Base-by-base conservation (phyloP, 2,113 vertebrate genomes). In the Xiphophorus maculatus region DNA sequence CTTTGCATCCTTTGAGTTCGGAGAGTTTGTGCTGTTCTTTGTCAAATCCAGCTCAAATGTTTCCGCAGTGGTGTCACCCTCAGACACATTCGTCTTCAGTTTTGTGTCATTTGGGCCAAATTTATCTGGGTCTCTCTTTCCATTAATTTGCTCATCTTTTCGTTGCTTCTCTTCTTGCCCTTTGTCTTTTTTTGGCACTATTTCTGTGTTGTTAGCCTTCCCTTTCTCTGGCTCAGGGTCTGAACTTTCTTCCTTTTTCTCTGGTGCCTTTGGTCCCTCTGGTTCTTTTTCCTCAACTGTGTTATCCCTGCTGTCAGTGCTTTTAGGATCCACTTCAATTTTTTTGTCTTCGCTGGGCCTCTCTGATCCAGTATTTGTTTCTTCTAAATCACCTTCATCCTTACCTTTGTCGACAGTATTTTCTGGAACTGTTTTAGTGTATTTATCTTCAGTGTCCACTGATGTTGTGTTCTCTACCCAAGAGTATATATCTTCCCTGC, bases 81-180 rank as follows among this genome's bases (percentile, higher is more conserved):
- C 87, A 11, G 81, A 42, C 68, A 65, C 44, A 8, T 69, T 79
- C 1, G 64, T 77, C 61, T 28, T 79, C 66, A 84, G 30, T 64
- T 93, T 92, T 63, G 90, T 92, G 42, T 91, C 92, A 37, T 94
- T 93, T 0, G 90, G 92, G 13, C 91, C 90, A 0, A 91, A 70
- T 85, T 90, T 88, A 37, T 75, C 84, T 2, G 19, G 66, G 32
- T 86, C 76, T 81, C 27, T 74, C 76, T 87, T 91, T 30, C 90
- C 87, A 15, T 92, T 90, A 66, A 92, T 84, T 71, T 91, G 89
- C 70, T 89, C 82, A 14, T 91, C 89, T 86, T 93, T 93, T 40
- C 73, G 90, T 69, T 90, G 81, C 66, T 88, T 86, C n/a, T 87
- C 86, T 48, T 51, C 82, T 62, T 91, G 92, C 8, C 91, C 92